phyloP scores from a whole-genome alignment of 2,797 vertebrate species.

The Botia almorhae region DNA sequence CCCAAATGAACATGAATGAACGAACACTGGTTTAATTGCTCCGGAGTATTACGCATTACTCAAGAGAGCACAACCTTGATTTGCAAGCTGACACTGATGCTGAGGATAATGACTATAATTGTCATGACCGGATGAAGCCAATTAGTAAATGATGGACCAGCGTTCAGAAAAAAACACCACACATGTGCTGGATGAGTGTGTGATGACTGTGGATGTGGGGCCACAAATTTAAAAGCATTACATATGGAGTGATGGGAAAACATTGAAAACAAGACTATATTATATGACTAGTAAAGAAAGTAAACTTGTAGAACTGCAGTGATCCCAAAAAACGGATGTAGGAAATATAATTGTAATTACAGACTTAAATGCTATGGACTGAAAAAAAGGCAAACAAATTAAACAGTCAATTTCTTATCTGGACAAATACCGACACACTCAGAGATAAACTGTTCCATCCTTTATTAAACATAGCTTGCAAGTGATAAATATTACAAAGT shows the following conservation, averaged over 20 bases:
- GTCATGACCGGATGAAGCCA: slow-evolving; percentile 33
- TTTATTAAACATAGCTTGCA: slow-evolving; percentile 99
- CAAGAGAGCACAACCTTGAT: not conserved
- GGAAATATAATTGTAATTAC: not conserved
- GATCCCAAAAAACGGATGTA: too few species aligned
- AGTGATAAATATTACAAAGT: slow-evolving; percentile 99
- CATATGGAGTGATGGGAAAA: not conserved
- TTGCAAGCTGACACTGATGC: slow-evolving; percentile 32
- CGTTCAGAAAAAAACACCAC: not conserved
- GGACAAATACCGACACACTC: slow-evolving; percentile 60
- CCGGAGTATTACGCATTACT: slow-evolving; percentile 35
- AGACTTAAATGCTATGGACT: not conserved
- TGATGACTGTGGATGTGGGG: not conserved
- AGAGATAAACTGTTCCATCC: slow-evolving; percentile 93
- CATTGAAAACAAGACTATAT: not conserved
- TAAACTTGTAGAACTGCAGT: not conserved
- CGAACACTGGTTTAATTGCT: slow-evolving; percentile 58
- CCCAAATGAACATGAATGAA: slow-evolving; percentile 72
- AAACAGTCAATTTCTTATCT: not conserved
- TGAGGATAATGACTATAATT: slow-evolving; percentile 29
- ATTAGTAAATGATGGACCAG: slow-evolving; percentile 25
- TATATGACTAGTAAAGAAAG: not conserved
- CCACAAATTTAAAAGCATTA: not conserved
- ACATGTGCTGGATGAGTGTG: not conserved
- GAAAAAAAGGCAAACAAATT: not conserved